phyloP scores from a whole-genome alignment of 2,113 vertebrate genomes.

The Tringa solitaria region DNA sequence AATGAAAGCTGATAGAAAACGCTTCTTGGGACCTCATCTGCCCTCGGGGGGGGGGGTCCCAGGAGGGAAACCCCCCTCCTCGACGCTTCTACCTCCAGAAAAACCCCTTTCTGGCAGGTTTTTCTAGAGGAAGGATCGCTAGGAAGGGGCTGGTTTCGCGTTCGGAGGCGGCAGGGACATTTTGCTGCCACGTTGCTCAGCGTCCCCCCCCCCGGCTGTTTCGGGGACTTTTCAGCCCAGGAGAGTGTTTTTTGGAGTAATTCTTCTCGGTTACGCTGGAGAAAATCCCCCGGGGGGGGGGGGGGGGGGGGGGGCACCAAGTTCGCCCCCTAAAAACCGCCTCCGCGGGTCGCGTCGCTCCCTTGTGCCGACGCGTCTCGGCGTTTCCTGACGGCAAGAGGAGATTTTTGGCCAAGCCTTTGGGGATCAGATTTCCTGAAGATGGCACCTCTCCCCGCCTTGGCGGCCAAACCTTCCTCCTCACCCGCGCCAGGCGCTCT shows the following conservation, averaged over 20 bases:
- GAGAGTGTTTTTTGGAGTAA: not conserved
- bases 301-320: not conserved
- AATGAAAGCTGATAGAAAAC: not conserved
- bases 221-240: not conserved
- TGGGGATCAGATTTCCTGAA: not conserved
- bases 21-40: not conserved
- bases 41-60: accelerated
- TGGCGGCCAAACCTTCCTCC: not conserved
- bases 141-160: too few species aligned
- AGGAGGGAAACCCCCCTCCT: not conserved
- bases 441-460: not conserved
- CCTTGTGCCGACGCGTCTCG: not conserved
- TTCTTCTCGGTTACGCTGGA: not conserved
- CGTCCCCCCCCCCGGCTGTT: not conserved
- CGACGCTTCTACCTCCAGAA: not conserved
- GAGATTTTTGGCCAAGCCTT: not conserved
- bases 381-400: not conserved
- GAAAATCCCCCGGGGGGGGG: not conserved
- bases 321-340: accelerated
- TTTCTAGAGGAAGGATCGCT: accelerated
- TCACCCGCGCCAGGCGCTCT: not conserved
- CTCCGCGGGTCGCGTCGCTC: accelerated
- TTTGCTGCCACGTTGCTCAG: not conserved
- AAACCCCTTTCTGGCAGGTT: not conserved
- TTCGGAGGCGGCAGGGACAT: not conserved